Evolutionary conservation across 2,888 invertebrate species (phyloP).

Genomic region (Eilema depressum): DNA sequence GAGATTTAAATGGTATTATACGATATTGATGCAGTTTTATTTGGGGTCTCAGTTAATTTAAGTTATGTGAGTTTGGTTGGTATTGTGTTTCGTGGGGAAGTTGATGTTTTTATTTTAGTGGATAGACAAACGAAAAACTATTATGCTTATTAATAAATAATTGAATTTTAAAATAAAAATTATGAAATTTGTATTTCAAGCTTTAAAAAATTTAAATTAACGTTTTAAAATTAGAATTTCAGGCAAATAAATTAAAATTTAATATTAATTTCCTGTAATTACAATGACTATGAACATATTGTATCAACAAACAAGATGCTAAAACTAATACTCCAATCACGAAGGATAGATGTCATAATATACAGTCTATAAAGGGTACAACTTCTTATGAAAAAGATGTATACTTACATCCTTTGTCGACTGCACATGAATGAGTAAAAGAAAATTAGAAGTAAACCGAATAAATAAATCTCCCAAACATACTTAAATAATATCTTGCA

Average conservation of each 20-base stretch:
- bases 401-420: too few relatives aligned
- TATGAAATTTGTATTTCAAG: too few relatives aligned
- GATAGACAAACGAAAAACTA: neutral
- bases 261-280: too few relatives aligned
- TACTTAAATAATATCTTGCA: neutral
- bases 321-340: too few relatives aligned
- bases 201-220: too few relatives aligned
- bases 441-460: neutral
- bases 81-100: neutral
- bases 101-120: neutral
- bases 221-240: neutral
- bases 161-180: neutral
- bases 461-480: neutral
- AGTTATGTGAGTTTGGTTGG: neutral
- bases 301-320: too few relatives aligned
- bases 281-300: too few relatives aligned
- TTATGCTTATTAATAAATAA: neutral
- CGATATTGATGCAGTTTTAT: constrained; percentile 3
- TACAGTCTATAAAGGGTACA: too few relatives aligned
- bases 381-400: too few relatives aligned
- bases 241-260: too few relatives aligned
- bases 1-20: constrained; percentile 17
- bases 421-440: neutral
- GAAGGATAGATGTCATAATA: too few relatives aligned
- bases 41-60: constrained; percentile 3